Evolutionary conservation across 1,140 invertebrate genomes (phyloP).

Genomic region (Phthorimaea operculella): DNA sequence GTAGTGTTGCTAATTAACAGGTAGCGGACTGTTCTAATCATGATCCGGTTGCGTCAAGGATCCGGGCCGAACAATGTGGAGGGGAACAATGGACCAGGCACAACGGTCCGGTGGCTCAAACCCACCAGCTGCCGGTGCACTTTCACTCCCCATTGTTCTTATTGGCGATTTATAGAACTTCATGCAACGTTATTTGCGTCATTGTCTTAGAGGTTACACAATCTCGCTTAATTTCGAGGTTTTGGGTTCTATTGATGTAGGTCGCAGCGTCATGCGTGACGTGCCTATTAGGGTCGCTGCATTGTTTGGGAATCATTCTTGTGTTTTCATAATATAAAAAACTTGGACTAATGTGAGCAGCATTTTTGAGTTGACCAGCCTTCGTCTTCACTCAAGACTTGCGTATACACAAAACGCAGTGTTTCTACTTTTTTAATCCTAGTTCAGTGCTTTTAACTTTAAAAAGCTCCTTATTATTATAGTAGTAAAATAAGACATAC

Average conservation of each 20-base stretch:
- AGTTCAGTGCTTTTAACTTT: too few species aligned
- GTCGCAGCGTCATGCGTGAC: slow-evolving; percentile 11
- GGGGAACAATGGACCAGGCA: slow-evolving; percentile 42
- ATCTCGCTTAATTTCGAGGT: slow-evolving; percentile 15
- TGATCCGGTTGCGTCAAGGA: slow-evolving; percentile 52
- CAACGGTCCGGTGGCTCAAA: slow-evolving; percentile 35
- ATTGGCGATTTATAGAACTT: slow-evolving; percentile 36
- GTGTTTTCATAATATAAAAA: too few species aligned
- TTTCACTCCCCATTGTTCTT: slow-evolving; percentile 59
- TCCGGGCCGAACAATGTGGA: slow-evolving; percentile 46
- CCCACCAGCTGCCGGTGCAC: slow-evolving; percentile 23
- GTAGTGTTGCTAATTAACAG: background rate
- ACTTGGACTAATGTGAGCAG: too few species aligned
- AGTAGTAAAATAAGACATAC: too few species aligned
- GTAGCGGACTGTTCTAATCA: slow-evolving; percentile 6
- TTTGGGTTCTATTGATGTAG: slow-evolving; percentile 17
- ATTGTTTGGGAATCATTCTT: too few species aligned
- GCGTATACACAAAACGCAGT: too few species aligned
- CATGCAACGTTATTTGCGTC: slow-evolving; percentile 26
- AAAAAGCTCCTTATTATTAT: too few species aligned
- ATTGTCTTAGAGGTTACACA: slow-evolving; percentile 31
- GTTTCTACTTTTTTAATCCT: too few species aligned
- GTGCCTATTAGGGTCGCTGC: background rate
- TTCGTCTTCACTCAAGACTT: too few species aligned
- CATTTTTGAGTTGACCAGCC: too few species aligned